Evolutionary conservation across 2,888 invertebrate genomes (phyloP), one percentile per base, ranked within the genome.

Genomic region (Heliothis peltigera): DNA sequence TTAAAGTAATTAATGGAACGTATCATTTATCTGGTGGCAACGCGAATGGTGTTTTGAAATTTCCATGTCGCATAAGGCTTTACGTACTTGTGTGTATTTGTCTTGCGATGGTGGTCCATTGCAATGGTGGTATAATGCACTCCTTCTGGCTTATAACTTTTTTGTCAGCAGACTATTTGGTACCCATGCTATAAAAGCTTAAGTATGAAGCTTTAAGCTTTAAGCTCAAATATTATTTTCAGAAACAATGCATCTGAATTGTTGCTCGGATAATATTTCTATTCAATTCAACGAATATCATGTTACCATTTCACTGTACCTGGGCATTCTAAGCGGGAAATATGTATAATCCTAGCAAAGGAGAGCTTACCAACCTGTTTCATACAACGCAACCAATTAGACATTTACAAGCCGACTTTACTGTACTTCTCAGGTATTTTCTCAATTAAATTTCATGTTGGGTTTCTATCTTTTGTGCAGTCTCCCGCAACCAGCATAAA

Each of bases 371-470:
- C n/a, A 55, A 35, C 51, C 22, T 49, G 58, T 59, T 79, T 53
- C 61, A 55, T 73, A 60, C 61, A 70, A 57, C 28, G 35, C 55
- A 61, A 57, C 75, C 77, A 83, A 79, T 83, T 82, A 80, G 56
- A 54, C 60, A 73, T 70, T 65, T 48, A 51, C 18, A 52, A 64
- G 44, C 48, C 32, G 25, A 46, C 28, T 70, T 53, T 32, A 42
- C 21, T 63, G 7, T 46, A 10, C 44, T 35, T 39, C n/a, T 25
- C 43, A 51, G 49, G 56, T 54, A 81, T 81, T 80, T 80, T 68
- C 73, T 74, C 77, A 82, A 86, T 84, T 83, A 82, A 84, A 82
- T 85, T 81, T 61, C 71, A 54, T 60, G 49, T 55, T 8, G 32
- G 51, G 32, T n/a, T 65, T 57, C 22, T 42, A 60, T 47, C 62